These are phyloP conservation scores for Steinernema feltiae DNA, from an alignment of 1,140 invertebrate genomes.

Conservation along the genomic window DNA sequence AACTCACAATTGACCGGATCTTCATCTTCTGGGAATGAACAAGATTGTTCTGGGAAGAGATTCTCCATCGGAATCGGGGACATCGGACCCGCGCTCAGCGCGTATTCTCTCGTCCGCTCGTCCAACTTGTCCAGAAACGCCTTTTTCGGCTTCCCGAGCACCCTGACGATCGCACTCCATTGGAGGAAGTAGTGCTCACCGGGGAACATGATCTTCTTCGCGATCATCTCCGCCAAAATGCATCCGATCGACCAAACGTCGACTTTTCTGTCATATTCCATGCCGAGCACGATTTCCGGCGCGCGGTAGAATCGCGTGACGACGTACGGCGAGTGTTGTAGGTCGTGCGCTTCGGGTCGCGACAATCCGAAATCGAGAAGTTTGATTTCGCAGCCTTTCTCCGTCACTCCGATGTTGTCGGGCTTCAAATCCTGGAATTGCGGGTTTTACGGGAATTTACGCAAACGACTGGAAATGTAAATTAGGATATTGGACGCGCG, in stretches of 20 bases:
- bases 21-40: neutral
- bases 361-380: neutral
- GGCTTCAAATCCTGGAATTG: constrained; percentile 1
- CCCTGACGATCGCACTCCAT: neutral
- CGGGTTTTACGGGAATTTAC: neutral
- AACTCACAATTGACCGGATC: neutral
- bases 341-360: neutral
- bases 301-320: neutral
- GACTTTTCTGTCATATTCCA: neutral
- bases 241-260: neutral
- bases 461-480: neutral
- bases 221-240: neutral
- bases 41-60: neutral
- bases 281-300: neutral
- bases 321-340: neutral
- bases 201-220: neutral
- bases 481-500: too few species aligned
- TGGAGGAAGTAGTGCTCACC: neutral
- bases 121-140: neutral
- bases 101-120: neutral
- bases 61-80: neutral
- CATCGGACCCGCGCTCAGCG: neutral
- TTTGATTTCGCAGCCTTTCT: neutral
- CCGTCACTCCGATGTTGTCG: neutral
- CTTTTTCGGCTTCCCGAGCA: neutral